These are phyloP conservation scores for Campylorhamphus procurvoides DNA, from an alignment of 2,113 vertebrate genomes.

Conservation along the genomic window DNA sequence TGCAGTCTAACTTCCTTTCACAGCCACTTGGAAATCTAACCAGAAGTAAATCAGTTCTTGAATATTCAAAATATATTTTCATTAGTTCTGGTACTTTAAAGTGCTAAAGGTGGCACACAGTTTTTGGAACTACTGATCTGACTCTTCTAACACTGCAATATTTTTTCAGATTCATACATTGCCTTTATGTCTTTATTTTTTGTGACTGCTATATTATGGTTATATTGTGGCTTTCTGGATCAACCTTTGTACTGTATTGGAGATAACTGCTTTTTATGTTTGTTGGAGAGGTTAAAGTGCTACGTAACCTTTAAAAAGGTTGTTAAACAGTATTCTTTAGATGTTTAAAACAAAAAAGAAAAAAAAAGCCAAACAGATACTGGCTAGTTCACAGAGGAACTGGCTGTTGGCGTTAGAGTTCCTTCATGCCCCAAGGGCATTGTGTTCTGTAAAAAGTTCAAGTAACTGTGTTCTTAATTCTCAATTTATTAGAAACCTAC, in stretches of 20 bases:
- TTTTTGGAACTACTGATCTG: not conserved
- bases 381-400: not conserved
- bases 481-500: not conserved
- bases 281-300: not conserved
- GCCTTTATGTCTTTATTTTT: not conserved
- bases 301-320: not conserved
- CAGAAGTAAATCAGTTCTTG: not conserved
- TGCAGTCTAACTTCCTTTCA: not conserved
- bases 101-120: not conserved
- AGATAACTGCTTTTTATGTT: not conserved
- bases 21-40: not conserved
- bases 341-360: not conserved
- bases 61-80: not conserved
- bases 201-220: not conserved
- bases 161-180: not conserved
- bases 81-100: not conserved
- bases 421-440: not conserved
- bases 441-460: not conserved
- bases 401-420: not conserved
- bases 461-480: not conserved
- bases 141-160: not conserved
- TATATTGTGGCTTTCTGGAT: not conserved
- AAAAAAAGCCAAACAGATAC: not conserved
- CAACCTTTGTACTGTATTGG: slow-evolving; percentile 11
- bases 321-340: not conserved